Evolutionary conservation across 2,888 invertebrate species (phyloP).

Genomic region (Parnassius orleans): DNA sequence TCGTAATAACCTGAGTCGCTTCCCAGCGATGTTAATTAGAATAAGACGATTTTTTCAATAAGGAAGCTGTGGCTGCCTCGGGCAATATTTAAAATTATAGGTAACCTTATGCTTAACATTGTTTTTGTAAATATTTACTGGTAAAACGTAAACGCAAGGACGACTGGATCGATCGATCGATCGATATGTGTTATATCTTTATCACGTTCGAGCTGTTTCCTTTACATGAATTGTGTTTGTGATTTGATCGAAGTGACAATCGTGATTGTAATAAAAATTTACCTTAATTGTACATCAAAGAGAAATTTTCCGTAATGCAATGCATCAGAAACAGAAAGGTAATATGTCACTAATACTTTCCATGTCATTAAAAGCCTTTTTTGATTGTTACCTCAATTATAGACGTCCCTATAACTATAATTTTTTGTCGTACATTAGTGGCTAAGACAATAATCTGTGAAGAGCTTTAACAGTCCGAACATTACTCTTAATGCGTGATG

Average conservation of each 20-base stretch:
- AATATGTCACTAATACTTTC: conserved; percentile 5
- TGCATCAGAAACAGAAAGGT: neutral
- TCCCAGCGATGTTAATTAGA: conserved; percentile 31
- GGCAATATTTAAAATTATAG: conserved; percentile 24
- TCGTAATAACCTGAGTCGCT: conserved; percentile 48
- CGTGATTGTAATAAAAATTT: conserved; percentile 20
- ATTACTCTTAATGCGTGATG: conserved; percentile 63
- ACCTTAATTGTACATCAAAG: neutral
- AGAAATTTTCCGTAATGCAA: neutral
- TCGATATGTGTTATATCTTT: conserved; percentile 19
- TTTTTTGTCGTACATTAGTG: conserved; percentile 54
- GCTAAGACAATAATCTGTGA: conserved; percentile 62
- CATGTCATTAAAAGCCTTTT: conserved; percentile 32
- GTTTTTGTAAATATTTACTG: conserved; percentile 7
- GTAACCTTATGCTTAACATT: conserved; percentile 3
- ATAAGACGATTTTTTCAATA: conserved; percentile 15
- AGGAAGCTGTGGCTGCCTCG: conserved; percentile 12
- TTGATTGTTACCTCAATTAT: conserved; percentile 42
- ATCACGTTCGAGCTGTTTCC: conserved; percentile 24
- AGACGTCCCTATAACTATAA: conserved; percentile 39
- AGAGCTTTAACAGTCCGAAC: conserved; percentile 51
- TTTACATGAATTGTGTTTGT: conserved; percentile 17
- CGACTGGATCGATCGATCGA: conserved; percentile 2
- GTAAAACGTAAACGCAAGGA: conserved; percentile 11
- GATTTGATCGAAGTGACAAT: conserved; percentile 9